These are phyloP conservation scores for Odiellus spinosus DNA, from an alignment of 2,888 invertebrate genomes.

Conservation along the genomic window DNA sequence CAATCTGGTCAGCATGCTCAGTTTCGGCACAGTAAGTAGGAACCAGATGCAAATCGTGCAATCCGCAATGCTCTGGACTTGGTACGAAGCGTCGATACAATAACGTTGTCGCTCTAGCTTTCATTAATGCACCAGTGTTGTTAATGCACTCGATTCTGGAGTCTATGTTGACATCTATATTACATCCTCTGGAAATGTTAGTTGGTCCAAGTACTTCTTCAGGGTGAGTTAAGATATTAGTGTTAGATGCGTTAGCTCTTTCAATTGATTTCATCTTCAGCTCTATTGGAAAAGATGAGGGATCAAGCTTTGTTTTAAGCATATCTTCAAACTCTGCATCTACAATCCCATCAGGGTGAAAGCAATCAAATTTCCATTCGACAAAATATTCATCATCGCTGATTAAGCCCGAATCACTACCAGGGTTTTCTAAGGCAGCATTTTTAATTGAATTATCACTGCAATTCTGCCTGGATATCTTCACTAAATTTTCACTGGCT, in stretches of 20 bases:
- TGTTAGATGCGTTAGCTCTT: conserved; percentile 10
- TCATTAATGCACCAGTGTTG: conserved; percentile 2
- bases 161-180: conserved; percentile 13
- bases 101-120: conserved; percentile 14
- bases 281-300: conserved; percentile 19
- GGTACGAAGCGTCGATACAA: conserved; percentile 17
- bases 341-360: conserved; percentile 6
- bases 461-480: not conserved
- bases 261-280: conserved; percentile 15
- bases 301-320: conserved; percentile 14
- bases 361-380: conserved; percentile 23
- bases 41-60: conserved; percentile 24
- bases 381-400: conserved; percentile 24
- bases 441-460: not conserved
- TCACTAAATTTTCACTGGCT: not conserved
- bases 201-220: conserved; percentile 17
- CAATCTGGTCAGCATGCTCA: no score
- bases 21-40: conserved; percentile 24
- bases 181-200: conserved; percentile 13
- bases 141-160: conserved; percentile 12
- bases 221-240: conserved; percentile 5
- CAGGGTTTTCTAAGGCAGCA: not conserved
- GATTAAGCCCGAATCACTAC: conserved; percentile 11
- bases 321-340: conserved; percentile 11
- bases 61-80: conserved; percentile 15